Percentiles rank a stretch among this genome's conserved stretches.
These are phyloP conservation scores for Columba guinea DNA, from an alignment of 2,797 vertebrate species.

Conservation along the genomic window DNA sequence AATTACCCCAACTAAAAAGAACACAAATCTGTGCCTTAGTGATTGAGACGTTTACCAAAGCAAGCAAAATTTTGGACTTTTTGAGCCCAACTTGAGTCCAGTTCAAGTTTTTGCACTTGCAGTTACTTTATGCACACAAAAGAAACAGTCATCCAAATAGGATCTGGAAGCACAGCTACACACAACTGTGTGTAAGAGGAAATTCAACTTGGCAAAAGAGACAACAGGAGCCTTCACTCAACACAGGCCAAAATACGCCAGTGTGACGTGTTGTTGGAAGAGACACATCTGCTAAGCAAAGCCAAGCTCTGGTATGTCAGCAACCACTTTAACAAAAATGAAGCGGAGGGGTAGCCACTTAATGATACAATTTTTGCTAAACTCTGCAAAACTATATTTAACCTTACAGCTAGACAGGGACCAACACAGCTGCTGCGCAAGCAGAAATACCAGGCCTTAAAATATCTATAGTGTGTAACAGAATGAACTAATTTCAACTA, in stretches of 20 bases:
- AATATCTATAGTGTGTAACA: conserved; percentile 14
- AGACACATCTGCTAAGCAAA: neutral
- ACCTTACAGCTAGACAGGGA: neutral
- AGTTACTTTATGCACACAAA: neutral
- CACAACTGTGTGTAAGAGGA: neutral
- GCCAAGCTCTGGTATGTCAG: neutral
- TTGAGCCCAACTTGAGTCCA: neutral
- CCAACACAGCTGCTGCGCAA: neutral
- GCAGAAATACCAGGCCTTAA: neutral
- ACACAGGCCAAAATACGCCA: neutral
- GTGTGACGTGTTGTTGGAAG: neutral
- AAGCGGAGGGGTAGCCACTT: neutral
- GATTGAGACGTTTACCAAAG: neutral
- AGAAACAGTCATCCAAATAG: neutral
- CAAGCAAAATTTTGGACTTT: neutral
- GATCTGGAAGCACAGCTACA: neutral
- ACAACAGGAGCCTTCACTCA: neutral
- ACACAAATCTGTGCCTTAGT: neutral
- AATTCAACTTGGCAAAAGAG: neutral
- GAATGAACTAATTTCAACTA: conserved; percentile 51
- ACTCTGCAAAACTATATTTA: conserved; percentile 20
- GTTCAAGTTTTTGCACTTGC: neutral
- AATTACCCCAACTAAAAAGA: neutral
- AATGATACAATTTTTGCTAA: neutral
- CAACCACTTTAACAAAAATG: neutral